Evolutionary conservation across 2,113 vertebrate genomes (phyloP).

Genomic region (Gobius niger): DNA sequence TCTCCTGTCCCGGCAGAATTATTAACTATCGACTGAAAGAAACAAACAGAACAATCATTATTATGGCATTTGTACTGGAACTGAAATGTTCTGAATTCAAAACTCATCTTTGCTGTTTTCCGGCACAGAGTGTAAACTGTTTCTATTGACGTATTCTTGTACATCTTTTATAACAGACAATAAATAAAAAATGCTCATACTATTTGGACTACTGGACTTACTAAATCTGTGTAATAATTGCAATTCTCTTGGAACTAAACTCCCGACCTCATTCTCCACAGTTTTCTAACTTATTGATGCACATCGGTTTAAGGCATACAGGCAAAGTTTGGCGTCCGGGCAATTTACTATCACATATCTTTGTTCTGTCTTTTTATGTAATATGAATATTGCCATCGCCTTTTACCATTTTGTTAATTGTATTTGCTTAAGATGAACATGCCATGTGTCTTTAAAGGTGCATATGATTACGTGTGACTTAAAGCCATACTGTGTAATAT

Average conservation of each 20-base stretch:
- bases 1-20: too few relatives aligned
- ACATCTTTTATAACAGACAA: too few relatives aligned
- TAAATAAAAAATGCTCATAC: too few relatives aligned
- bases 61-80: too few relatives aligned
- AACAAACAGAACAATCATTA: too few relatives aligned
- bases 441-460: constrained; percentile 52
- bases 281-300: not conserved
- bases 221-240: not conserved
- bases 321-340: constrained; percentile 53
- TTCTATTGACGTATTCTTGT: too few relatives aligned
- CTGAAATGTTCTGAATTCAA: too few relatives aligned
- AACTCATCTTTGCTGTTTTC: too few relatives aligned
- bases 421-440: constrained; percentile 31
- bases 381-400: constrained; percentile 53
- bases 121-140: too few relatives aligned
- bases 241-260: not conserved
- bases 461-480: constrained; percentile 50
- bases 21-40: too few relatives aligned
- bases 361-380: constrained; percentile 34
- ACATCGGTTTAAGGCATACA: constrained; percentile 22
- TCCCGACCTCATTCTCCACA: not conserved
- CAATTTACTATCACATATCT: constrained; percentile 55
- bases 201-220: too few relatives aligned
- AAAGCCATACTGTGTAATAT: not conserved
- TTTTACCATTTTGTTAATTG: constrained; percentile 33